Percentiles rank a stretch among this genome's conserved stretches.
Conservation (phyloP, 2,888 invertebrate species). For the Tachystola acroxantha region DNA sequence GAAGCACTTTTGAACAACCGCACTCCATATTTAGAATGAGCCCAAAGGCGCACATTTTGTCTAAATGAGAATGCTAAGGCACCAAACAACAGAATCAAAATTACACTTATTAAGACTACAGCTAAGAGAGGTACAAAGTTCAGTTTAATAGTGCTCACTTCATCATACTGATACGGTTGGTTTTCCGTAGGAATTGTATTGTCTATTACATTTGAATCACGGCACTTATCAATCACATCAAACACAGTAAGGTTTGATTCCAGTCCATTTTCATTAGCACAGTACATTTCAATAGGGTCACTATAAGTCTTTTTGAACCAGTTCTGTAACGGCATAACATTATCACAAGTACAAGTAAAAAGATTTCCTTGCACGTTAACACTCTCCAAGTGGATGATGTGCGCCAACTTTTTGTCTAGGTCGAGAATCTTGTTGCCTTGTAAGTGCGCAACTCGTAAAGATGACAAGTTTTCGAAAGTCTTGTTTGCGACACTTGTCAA, state of each 20-base stretch:
- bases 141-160: constrained; percentile 81
- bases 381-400: constrained; percentile 79
- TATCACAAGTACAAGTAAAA: constrained; percentile 88
- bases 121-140: constrained; percentile 86
- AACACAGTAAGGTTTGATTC: constrained; percentile 62
- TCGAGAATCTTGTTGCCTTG: constrained; percentile 87
- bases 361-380: constrained; percentile 85
- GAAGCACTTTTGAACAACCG: constrained; percentile 83
- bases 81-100: constrained; percentile 83
- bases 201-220: constrained; percentile 64
- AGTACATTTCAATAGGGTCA: constrained; percentile 82
- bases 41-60: constrained; percentile 88
- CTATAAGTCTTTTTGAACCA: constrained; percentile 83
- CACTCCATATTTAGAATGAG: constrained; percentile 88
- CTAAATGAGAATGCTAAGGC: constrained; percentile 87
- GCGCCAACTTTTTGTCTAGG: constrained; percentile 81
- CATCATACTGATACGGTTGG: constrained; percentile 80
- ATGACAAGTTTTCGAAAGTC: constrained; percentile 85
- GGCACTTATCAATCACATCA: constrained; percentile 68
- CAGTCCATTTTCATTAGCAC: constrained; percentile 74
- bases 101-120: constrained; percentile 84
- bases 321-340: constrained; percentile 80
- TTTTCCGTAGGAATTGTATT: constrained; percentile 78
- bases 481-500: constrained; percentile 84
- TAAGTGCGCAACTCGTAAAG: constrained; percentile 83